Base-by-base conservation (phyloP, 2,888 invertebrate genomes). In the Halocaridina rubra region DNA sequence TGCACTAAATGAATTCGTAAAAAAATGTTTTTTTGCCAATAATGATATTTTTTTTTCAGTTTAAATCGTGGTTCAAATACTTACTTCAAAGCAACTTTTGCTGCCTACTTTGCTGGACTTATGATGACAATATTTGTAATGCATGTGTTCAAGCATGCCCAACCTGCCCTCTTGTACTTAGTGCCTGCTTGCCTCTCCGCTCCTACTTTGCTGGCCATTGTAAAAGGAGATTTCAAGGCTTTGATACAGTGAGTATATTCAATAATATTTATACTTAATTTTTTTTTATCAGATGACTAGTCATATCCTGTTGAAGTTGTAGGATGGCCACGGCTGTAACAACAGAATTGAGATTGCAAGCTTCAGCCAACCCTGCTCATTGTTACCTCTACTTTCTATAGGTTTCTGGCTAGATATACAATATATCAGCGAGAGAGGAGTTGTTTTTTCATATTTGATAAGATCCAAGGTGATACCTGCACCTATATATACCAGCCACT, bases 91-190 rank as follows among this genome's bases (percentile, higher is more conserved):
- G 94, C 96, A 2, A 96, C 98, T 3, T 96, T 99, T 91, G 90
- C 61, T 67, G 99, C 99, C 1, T 99, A 99, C 91, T 95, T 98
- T 89, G 91, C 97, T 90, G 99, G 99, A 0, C 92, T 99, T 88
- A 92, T 98, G 91, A 94, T 96, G 27, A 99, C 99, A 0, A 98
- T 99, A 91, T 94, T 96, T 89, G 96, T 99, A 86, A 99, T 99
- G 98, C 98, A 99, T 92, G 93, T 97, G 89, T 99, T 98, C 92
- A 97, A 98, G 91, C 98, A 98, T 92, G 98, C 98, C 29, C 97
- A 99, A 93, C 99, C 99, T 0, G 99, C 99, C 78, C 93, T 99
- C 84, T 92, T 99, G 89, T 99, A 99, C 92, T 93, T 99, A 88
- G 99, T 99, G 87, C 99, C 99, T 5, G 96, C 97, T 16, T 99